Evolutionary conservation across 1,140 invertebrate species (phyloP).

Genomic region (Pachyrhynchus sulphureomaculatus): DNA sequence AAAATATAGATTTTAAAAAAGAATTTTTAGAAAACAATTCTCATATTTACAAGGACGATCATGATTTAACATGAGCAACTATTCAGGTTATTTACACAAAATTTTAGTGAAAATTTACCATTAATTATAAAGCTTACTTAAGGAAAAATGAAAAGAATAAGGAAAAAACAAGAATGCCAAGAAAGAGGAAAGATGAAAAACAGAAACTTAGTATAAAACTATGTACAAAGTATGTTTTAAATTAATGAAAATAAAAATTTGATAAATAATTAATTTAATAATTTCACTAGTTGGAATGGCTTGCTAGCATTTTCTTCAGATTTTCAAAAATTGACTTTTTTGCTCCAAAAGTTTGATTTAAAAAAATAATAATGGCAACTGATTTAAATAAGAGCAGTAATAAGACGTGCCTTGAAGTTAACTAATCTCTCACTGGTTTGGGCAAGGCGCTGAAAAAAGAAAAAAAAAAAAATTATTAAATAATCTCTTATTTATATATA

Average conservation of each 20-base stretch:
- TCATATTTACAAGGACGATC: constrained; percentile 18
- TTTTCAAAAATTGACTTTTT: not conserved
- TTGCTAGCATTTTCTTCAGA: not conserved
- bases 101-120: not conserved
- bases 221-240: constrained; percentile 36
- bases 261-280: constrained; percentile 41
- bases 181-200: not conserved
- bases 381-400: constrained; percentile 79
- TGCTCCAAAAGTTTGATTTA: not conserved
- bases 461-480: constrained; percentile 21
- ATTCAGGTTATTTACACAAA: constrained; percentile 41
- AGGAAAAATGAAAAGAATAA: not conserved
- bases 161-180: not conserved
- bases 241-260: constrained; percentile 27
- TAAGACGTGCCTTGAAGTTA: constrained; percentile 86
- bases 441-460: constrained; percentile 69
- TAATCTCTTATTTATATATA: not conserved
- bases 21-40: constrained; percentile 10
- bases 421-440: constrained; percentile 85
- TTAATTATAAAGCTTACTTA: not conserved
- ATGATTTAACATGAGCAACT: constrained; percentile 38
- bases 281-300: constrained; percentile 15
- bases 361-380: constrained; percentile 23
- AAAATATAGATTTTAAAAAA: constrained; percentile 3
- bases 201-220: constrained; percentile 6